phyloP scores from a whole-genome alignment of 2,797 vertebrate genomes.

The Sitta carolinensis region DNA sequence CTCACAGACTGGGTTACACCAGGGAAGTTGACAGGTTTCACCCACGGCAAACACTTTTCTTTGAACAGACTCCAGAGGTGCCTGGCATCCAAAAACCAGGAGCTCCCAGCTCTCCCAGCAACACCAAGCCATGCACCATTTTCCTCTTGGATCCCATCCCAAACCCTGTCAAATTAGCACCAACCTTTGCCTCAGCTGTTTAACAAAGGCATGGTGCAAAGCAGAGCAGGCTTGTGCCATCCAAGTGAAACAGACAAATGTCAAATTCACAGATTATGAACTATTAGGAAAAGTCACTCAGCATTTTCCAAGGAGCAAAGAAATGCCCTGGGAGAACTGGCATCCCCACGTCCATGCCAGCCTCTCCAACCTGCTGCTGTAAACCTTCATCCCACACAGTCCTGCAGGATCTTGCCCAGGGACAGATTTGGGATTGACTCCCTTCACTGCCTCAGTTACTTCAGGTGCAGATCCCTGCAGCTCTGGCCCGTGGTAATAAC shows the following conservation, averaged over 20 bases:
- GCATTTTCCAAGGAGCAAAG: accelerated
- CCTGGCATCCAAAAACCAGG: background rate
- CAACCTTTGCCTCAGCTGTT: background rate
- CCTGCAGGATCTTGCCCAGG: background rate
- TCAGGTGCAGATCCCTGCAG: background rate
- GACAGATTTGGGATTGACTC: background rate
- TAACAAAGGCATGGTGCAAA: background rate
- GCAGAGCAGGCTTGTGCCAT: background rate
- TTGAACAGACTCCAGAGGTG: background rate
- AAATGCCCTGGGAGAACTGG: background rate
- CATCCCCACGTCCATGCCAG: accelerated
- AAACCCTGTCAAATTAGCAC: background rate
- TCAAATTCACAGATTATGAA: background rate
- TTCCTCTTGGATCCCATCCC: background rate
- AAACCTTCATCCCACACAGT: accelerated
- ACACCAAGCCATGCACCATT: accelerated
- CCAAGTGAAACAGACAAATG: background rate
- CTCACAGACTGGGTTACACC: background rate
- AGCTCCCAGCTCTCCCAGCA: background rate
- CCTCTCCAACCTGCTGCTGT: background rate
- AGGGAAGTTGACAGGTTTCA: background rate
- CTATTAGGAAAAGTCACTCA: background rate
- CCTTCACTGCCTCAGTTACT: background rate
- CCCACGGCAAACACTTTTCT: background rate
- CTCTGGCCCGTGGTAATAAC: background rate